Evolutionary conservation across 37 sponge, comb jelly and placozoan species (phyloP).

Genomic region (Beroe ovata): DNA sequence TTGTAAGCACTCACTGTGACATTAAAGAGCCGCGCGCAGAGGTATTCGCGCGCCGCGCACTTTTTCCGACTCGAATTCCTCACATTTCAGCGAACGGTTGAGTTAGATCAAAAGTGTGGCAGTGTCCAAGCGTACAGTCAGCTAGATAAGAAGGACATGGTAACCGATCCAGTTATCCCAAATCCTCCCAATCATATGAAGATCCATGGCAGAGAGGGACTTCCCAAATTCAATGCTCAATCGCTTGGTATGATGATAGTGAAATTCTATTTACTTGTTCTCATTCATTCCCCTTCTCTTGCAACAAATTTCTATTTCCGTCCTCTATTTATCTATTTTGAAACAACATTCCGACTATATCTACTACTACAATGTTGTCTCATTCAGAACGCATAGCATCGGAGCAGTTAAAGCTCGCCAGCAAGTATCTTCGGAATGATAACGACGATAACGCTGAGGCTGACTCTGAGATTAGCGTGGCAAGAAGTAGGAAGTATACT

Average conservation of each 20-base stretch:
- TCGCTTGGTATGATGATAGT: slow-evolving; percentile 6
- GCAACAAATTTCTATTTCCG: no score
- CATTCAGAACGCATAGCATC: slow-evolving; percentile 5
- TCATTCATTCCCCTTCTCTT: no score
- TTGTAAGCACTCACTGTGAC: slow-evolving; percentile 41
- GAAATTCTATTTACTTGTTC: no score
- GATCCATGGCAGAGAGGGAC: background rate
- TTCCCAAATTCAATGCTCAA: slow-evolving; percentile 44
- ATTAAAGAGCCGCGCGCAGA: background rate
- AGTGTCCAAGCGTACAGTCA: slow-evolving; percentile 28
- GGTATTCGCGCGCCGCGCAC: background rate
- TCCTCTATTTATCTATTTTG: no score
- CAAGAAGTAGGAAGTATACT: slow-evolving; percentile 8
- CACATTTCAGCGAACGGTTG: slow-evolving; percentile 41
- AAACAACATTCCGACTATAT: no score
- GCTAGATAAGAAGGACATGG: slow-evolving; percentile 34
- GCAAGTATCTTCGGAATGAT: background rate
- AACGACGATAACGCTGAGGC: background rate
- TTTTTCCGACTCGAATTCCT: background rate
- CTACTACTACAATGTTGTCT: no score
- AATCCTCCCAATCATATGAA: slow-evolving; percentile 56
- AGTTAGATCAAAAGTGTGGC: slow-evolving; percentile 40
- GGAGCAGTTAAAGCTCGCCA: background rate
- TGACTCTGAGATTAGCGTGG: background rate
- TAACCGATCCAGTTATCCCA: slow-evolving; percentile 4